These are phyloP conservation scores for Ommatoiulus sabulosus DNA, from an alignment of 2,888 invertebrate genomes.

Conservation along the genomic window DNA sequence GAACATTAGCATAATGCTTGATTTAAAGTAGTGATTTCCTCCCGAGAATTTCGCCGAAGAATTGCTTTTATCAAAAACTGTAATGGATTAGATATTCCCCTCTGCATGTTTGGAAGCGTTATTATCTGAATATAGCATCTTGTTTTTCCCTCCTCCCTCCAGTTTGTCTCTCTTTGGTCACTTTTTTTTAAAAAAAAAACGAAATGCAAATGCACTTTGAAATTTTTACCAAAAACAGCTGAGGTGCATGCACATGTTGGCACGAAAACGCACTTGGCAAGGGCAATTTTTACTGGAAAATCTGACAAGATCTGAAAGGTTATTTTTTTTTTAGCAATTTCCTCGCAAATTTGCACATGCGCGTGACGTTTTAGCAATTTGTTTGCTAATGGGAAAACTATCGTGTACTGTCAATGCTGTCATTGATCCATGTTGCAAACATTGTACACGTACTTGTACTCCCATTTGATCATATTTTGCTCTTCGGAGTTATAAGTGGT, in stretches of 20 bases:
- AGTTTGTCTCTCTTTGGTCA: background rate
- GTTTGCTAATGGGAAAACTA: background rate
- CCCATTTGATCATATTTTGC: background rate
- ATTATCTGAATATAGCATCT: conserved; percentile 9
- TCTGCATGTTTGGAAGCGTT: background rate
- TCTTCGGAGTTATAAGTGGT: no score
- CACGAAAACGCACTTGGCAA: background rate
- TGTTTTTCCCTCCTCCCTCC: conserved; percentile 21
- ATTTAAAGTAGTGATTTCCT: conserved; percentile 46
- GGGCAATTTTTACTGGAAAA: background rate
- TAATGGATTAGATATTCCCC: conserved; percentile 47
- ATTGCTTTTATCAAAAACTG: conserved; percentile 47
- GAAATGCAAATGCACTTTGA: conserved; percentile 21
- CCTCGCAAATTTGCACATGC: background rate
- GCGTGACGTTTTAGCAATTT: background rate
- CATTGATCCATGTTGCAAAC: no score
- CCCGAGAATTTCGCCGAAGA: conserved; percentile 39
- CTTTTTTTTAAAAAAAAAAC: background rate
- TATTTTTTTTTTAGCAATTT: background rate
- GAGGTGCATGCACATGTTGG: background rate
- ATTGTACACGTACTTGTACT: background rate
- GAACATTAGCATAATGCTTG: conserved; percentile 45
- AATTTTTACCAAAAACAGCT: background rate
- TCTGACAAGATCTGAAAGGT: conserved; percentile 18
- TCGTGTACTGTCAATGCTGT: background rate